phyloP scores from a whole-genome alignment of 2,113 vertebrate species.

The Austrofundulus limnaeus region DNA sequence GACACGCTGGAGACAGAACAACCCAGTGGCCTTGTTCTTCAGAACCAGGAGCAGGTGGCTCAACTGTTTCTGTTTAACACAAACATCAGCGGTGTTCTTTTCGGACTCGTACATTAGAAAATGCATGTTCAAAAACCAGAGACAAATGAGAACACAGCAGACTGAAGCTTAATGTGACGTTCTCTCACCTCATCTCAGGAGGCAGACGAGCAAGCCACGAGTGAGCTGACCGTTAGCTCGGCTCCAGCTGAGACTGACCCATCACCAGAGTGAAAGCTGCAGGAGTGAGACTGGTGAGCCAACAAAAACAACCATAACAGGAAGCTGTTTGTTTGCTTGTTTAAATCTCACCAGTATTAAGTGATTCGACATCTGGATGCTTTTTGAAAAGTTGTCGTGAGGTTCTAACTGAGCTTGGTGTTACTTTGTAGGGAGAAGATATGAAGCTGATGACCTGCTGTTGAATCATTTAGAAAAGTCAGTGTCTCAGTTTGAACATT shows the following conservation, averaged over 20 bases:
- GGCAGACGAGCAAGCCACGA: neutral
- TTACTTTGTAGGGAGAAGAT: constrained; percentile 37
- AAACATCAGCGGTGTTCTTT: neutral
- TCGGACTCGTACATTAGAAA: neutral
- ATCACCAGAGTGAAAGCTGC: neutral
- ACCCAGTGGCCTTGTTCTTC: constrained; percentile 1
- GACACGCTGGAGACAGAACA: constrained; percentile 4
- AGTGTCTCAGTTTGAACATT: neutral
- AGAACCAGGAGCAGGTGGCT: constrained; percentile 28
- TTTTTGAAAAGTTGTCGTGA: neutral
- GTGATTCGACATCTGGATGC: neutral
- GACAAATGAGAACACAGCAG: neutral
- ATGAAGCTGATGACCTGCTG: too few relatives aligned
- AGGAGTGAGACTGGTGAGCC: neutral
- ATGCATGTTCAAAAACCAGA: constrained; percentile 1
- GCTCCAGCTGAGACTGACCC: constrained; percentile 15
- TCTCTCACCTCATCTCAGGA: constrained; percentile 34
- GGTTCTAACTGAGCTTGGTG: neutral
- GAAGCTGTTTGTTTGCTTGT: too few relatives aligned
- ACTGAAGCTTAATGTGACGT: constrained; percentile 24
- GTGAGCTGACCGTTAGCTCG: constrained; percentile 14
- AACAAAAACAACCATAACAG: neutral
- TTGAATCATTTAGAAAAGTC: neutral
- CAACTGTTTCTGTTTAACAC: neutral
- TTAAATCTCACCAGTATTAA: neutral